These are phyloP conservation scores for Diplodus sargus DNA, from an alignment of 2,797 vertebrate genomes.

Conservation along the genomic window DNA sequence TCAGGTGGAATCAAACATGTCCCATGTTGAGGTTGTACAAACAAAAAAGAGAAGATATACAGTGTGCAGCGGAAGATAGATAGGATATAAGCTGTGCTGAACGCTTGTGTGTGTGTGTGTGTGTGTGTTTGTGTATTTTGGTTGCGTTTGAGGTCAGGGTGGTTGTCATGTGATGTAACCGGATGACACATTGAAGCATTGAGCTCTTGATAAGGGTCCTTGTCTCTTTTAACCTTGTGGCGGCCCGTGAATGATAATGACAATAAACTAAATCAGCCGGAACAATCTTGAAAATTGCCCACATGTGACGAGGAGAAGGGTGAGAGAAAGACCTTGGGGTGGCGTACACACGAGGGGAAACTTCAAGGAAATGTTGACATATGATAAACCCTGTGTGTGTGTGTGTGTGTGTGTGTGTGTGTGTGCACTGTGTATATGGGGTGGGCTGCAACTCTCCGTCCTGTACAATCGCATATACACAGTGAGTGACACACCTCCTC, in stretches of 20 bases:
- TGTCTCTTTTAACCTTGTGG: constrained; percentile 56
- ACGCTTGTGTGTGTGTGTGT: neutral
- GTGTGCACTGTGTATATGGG: constrained; percentile 2
- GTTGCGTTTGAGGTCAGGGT: constrained; percentile 54
- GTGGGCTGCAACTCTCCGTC: constrained; percentile 36
- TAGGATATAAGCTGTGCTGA: neutral
- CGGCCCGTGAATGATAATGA: constrained; percentile 36
- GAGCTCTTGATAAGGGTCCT: constrained; percentile 37
- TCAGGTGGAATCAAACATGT: neutral
- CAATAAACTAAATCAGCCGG: constrained; percentile 15
- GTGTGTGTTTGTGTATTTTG: constrained; percentile 21
- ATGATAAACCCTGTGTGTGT: constrained; percentile 49
- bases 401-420: constrained; percentile 11
- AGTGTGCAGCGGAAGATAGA: too few relatives aligned
- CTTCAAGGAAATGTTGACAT: constrained; percentile 72
- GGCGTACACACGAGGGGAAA: neutral
- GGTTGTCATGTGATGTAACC: constrained; percentile 61
- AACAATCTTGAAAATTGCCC: constrained; percentile 17
- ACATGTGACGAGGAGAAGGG: constrained; percentile 2
- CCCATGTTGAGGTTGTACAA: neutral
- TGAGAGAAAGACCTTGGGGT: constrained; percentile 42
- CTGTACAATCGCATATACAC: constrained; percentile 39
- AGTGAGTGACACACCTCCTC: constrained; percentile 68
- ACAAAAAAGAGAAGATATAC: neutral
- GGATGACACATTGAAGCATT: constrained; percentile 44